Evolutionary conservation across 2,797 vertebrate genomes (phyloP).

Genomic region (Clarias laeviceps): DNA sequence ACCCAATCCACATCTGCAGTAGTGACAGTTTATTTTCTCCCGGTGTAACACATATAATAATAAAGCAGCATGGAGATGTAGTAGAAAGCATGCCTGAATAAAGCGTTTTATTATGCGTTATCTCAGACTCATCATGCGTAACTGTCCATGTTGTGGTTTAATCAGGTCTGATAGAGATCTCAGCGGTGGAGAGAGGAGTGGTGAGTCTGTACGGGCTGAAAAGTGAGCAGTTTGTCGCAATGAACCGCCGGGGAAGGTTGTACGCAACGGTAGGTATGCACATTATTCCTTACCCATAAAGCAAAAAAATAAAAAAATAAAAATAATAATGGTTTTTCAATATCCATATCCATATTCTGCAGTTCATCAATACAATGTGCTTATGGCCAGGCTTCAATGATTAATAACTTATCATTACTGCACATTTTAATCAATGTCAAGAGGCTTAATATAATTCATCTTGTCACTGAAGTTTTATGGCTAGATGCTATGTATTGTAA

Average conservation of each 20-base stretch:
- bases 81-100: slow-evolving; percentile 57
- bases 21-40: slow-evolving; percentile 44
- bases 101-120: background rate
- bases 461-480: background rate
- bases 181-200: slow-evolving; percentile 91
- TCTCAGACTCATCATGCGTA: slow-evolving; percentile 36
- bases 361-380: background rate
- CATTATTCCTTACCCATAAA: slow-evolving; percentile 54
- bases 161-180: slow-evolving; percentile 92
- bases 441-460: background rate
- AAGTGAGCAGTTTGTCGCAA: slow-evolving; percentile 88
- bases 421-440: background rate
- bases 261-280: slow-evolving; percentile 91
- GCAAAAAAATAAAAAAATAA: slow-evolving; percentile 1
- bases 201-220: slow-evolving; percentile 90
- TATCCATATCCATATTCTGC: slow-evolving; percentile 2
- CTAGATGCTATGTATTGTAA: background rate
- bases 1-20: slow-evolving; percentile 64
- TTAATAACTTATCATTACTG: background rate
- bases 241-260: slow-evolving; percentile 90
- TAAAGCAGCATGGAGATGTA: slow-evolving; percentile 37
- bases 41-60: background rate
- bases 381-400: slow-evolving; percentile 2
- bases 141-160: slow-evolving; percentile 62
- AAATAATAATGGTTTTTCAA: background rate